These are phyloP conservation scores for Callaeas wilsoni DNA, from an alignment of 2,113 vertebrate genomes.

Conservation along the genomic window DNA sequence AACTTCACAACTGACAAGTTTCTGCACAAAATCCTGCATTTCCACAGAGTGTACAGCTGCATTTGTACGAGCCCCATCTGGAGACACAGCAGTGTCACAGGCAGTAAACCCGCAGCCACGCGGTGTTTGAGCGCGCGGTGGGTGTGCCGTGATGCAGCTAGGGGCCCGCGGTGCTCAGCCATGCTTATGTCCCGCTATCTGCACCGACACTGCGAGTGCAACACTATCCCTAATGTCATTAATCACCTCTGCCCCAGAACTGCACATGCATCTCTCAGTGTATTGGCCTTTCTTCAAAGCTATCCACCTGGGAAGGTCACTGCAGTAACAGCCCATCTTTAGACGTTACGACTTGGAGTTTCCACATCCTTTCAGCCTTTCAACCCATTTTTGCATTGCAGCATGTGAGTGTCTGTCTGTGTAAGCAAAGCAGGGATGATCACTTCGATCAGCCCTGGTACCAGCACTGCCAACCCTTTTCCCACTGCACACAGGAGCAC, in stretches of 20 bases:
- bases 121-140: accelerated
- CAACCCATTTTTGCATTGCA: neutral
- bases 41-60: neutral
- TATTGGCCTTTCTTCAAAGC: neutral
- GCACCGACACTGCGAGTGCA: accelerated
- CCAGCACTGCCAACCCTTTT: neutral
- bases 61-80: neutral
- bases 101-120: neutral
- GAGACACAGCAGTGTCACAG: neutral
- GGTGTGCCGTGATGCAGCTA: accelerated
- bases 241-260: neutral
- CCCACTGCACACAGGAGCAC: neutral
- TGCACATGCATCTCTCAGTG: neutral
- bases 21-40: neutral
- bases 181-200: neutral
- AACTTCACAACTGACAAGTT: neutral
- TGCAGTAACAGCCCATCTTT: neutral
- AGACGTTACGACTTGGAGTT: neutral
- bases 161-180: accelerated
- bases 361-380: neutral
- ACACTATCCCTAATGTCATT: neutral
- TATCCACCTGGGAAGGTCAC: neutral
- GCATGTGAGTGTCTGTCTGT: neutral
- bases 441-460: neutral
- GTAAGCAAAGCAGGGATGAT: accelerated